phyloP scores from a whole-genome alignment of 2,888 invertebrate species.

The Encarsia formosa region DNA sequence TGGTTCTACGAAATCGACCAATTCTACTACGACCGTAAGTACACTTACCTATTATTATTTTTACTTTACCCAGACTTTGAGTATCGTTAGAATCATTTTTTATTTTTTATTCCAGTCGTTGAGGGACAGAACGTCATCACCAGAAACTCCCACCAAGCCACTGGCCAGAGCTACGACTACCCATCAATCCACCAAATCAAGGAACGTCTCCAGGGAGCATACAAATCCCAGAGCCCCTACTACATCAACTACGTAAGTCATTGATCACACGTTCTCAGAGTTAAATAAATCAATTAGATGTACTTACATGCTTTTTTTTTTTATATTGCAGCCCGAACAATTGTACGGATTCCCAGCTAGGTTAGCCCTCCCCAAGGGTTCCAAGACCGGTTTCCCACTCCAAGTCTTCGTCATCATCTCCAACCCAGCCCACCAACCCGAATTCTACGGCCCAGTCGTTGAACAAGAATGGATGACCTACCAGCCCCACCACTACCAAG shows the following conservation, averaged over 20 bases:
- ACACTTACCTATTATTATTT: no score
- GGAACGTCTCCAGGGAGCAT: slow-evolving; percentile 60
- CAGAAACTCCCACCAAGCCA: slow-evolving; percentile 64
- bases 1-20: slow-evolving; percentile 63
- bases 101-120: slow-evolving; percentile 48
- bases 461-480: slow-evolving; percentile 20
- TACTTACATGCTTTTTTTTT: not conserved
- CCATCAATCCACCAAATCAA: slow-evolving; percentile 62
- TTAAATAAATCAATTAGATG: not conserved
- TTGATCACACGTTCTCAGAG: not conserved
- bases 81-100: no score
- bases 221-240: slow-evolving; percentile 46
- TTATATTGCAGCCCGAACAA: slow-evolving; percentile 53
- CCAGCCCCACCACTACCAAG: slow-evolving; percentile 35
- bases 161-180: slow-evolving; percentile 45
- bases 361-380: slow-evolving; percentile 64
- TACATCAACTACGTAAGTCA: slow-evolving; percentile 43
- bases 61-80: no score
- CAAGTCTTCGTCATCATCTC: slow-evolving; percentile 61
- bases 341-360: slow-evolving; percentile 60
- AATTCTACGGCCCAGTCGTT: slow-evolving; percentile 51
- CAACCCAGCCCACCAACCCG: slow-evolving; percentile 49
- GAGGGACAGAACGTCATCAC: slow-evolving; percentile 66
- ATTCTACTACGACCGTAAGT: slow-evolving; percentile 56
- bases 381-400: slow-evolving; percentile 60